These are phyloP conservation scores for Mechanitis mazaeus DNA, from an alignment of 2,888 invertebrate genomes.

Conservation along the genomic window DNA sequence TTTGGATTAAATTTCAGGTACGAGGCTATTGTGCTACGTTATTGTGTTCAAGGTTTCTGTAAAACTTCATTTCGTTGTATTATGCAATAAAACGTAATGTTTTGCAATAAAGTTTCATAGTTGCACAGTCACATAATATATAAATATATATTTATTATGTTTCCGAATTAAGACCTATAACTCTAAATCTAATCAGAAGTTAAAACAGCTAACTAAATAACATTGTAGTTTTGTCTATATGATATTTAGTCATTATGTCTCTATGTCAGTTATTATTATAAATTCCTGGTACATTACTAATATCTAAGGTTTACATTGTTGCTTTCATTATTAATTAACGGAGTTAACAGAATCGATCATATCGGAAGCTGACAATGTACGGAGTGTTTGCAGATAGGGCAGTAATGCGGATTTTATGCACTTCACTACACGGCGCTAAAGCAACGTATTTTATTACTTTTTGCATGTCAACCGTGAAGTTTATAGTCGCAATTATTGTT, in stretches of 20 bases:
- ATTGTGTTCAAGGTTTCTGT: neutral
- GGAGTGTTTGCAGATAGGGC: conserved; percentile 13
- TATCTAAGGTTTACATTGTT: neutral
- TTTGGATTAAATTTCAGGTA: conserved; percentile 17
- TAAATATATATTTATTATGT: no score
- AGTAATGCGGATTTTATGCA: conserved; percentile 33
- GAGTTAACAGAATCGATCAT: neutral
- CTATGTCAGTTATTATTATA: no score
- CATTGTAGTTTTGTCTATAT: no score
- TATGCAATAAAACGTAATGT: no score
- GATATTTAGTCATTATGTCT: no score
- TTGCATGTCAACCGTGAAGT: conserved; percentile 59
- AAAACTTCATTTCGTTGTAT: neutral
- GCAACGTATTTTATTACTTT: conserved; percentile 56
- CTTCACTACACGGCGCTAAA: conserved; percentile 34
- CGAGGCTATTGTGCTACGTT: neutral
- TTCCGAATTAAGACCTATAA: no score
- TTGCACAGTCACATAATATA: no score
- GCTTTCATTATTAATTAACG: neutral
- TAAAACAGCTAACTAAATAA: no score
- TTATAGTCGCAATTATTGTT: conserved; percentile 63
- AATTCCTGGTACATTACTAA: neutral
- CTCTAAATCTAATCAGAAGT: no score
- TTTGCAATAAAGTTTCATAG: no score
- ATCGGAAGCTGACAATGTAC: conserved; percentile 13